phyloP scores from a whole-genome alignment of 1,140 invertebrate species.

The Delia radicum region DNA sequence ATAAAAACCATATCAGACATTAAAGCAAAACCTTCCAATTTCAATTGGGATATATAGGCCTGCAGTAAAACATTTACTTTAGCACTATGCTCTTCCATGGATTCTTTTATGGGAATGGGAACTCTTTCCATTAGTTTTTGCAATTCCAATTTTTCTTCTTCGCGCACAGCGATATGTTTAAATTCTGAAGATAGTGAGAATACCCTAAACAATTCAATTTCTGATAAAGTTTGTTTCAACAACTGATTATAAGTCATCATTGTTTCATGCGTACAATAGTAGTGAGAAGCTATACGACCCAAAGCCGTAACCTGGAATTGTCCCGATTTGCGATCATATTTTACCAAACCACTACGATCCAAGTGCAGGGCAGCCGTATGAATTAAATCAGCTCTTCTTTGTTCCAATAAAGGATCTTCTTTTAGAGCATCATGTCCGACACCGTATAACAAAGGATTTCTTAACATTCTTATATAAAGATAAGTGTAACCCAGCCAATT shows the following conservation, averaged over 20 bases:
- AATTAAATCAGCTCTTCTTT: slow-evolving; percentile 91
- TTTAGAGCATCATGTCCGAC: slow-evolving; percentile 78
- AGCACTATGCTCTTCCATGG: slow-evolving; percentile 96
- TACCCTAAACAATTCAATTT: slow-evolving; percentile 98
- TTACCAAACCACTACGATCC: slow-evolving; percentile 88
- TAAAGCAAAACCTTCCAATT: slow-evolving; percentile 96
- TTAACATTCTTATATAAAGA: slow-evolving; percentile 88
- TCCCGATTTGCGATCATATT: slow-evolving; percentile 95
- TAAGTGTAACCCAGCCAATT: slow-evolving; percentile 97
- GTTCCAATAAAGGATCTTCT: slow-evolving; percentile 82
- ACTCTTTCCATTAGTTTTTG: slow-evolving; percentile 97
- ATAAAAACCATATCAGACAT: slow-evolving; percentile 99
- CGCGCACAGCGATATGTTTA: slow-evolving; percentile 88
- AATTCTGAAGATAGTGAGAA: slow-evolving; percentile 98
- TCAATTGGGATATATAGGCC: slow-evolving; percentile 98
- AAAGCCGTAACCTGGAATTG: slow-evolving; percentile 91
- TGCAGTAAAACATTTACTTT: slow-evolving; percentile 93
- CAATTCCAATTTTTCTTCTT: slow-evolving; percentile 97
- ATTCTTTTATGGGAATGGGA: slow-evolving; percentile 98
- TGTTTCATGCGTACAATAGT: slow-evolving; percentile 96
- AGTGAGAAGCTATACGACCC: slow-evolving; percentile 96
- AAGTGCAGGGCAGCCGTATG: slow-evolving; percentile 92
- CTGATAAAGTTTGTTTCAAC: slow-evolving; percentile 93
- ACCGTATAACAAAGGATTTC: slow-evolving; percentile 86
- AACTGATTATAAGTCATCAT: slow-evolving; percentile 97